A percentile compares a stretch with the other conserved stretches of the same genome.
Conservation (phyloP, 2,113 vertebrate species). For the Rhadina sibilatrix region DNA sequence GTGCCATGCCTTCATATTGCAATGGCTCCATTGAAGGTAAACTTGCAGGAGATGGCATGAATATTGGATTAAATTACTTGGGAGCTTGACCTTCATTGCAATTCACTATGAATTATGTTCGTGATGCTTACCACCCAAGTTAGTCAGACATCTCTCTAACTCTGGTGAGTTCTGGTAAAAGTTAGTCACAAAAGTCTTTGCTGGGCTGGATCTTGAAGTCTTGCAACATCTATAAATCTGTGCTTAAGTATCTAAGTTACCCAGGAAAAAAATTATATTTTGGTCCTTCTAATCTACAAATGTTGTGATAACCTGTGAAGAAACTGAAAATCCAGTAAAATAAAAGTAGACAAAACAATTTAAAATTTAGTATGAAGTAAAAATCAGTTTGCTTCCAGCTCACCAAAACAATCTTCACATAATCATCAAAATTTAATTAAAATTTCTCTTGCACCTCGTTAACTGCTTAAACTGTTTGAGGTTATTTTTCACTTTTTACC, state of each 20-base stretch:
- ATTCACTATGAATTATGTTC: not conserved
- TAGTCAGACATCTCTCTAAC: not conserved
- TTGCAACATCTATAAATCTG: not conserved
- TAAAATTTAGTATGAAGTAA: not conserved
- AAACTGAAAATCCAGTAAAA: not conserved
- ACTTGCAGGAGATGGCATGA: not conserved
- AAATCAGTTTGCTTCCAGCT: not conserved
- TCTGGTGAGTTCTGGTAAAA: not conserved
- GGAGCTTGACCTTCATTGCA: not conserved
- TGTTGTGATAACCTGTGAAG: not conserved
- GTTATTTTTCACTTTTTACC: not conserved
- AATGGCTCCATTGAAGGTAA: not conserved
- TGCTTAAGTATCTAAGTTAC: not conserved
- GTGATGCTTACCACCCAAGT: not conserved
- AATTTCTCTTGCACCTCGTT: not conserved
- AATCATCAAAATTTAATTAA: not conserved
- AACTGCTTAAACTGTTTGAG: not conserved
- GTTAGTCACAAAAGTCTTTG: not conserved
- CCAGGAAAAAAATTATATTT: not conserved
- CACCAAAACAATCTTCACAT: not conserved
- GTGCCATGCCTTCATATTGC: not conserved
- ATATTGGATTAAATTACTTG: not conserved
- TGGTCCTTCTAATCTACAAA: not conserved
- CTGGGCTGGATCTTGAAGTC: not conserved
- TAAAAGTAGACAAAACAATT: not conserved